Evolutionary conservation across 1,140 invertebrate genomes (phyloP).

Genomic region (Lineus longissimus): DNA sequence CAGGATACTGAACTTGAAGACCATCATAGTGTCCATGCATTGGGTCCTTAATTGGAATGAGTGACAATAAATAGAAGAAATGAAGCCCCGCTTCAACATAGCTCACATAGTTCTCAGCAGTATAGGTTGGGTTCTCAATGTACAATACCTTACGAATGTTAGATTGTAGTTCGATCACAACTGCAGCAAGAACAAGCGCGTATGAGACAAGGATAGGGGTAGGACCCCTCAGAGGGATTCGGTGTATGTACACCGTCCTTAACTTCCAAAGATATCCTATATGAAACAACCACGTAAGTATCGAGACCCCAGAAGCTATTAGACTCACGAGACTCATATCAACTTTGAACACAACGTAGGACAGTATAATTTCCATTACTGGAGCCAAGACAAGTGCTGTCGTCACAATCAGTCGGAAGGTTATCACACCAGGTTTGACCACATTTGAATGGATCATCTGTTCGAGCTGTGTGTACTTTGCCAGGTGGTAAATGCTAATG

Average conservation of each 20-base stretch:
- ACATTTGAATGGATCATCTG: conserved; percentile 56
- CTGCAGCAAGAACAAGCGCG: conserved; percentile 63
- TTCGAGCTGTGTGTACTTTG: conserved; percentile 58
- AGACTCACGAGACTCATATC: conserved; percentile 62
- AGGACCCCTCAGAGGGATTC: conserved; percentile 63
- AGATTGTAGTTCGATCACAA: conserved; percentile 47
- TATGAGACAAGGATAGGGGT: conserved; percentile 64
- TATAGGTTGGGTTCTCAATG: conserved; percentile 52
- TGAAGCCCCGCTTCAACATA: conserved; percentile 33
- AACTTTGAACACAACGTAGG: conserved; percentile 59
- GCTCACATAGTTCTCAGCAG: conserved; percentile 51
- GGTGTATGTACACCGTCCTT: conserved; percentile 59
- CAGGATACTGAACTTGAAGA: conserved; percentile 31
- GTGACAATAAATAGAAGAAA: conserved; percentile 40
- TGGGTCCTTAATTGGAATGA: conserved; percentile 35
- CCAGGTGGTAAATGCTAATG: conserved; percentile 72
- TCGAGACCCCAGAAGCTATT: conserved; percentile 65
- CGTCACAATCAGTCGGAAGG: conserved; percentile 23
- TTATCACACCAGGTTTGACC: conserved; percentile 24
- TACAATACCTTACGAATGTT: conserved; percentile 30
- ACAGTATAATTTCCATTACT: conserved; percentile 62
- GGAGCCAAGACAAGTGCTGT: conserved; percentile 61
- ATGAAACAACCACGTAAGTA: conserved; percentile 75
- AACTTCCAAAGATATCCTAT: conserved; percentile 69
- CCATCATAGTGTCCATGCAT: conserved; percentile 26